Conservation (phyloP, 1,140 invertebrate species). For the Drosophila tsacasi region DNA sequence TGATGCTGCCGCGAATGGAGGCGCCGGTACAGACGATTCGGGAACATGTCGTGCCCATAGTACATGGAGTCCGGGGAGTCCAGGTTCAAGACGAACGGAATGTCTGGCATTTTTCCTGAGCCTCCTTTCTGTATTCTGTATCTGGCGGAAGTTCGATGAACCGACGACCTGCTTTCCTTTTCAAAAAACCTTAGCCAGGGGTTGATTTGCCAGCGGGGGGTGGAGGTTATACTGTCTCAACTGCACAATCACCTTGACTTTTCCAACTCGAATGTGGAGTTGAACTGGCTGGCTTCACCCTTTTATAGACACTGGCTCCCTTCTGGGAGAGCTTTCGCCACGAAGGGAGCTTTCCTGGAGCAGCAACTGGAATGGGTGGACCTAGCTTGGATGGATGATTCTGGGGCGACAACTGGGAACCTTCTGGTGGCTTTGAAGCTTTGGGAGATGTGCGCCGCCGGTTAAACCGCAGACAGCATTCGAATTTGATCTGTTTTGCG, state of each 20-base stretch:
- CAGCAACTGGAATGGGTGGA: conserved; percentile 11
- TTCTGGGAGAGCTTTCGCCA: conserved; percentile 37
- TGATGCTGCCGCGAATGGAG: conserved; percentile 69
- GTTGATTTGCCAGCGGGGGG: conserved; percentile 50
- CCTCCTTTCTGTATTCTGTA: conserved; percentile 47
- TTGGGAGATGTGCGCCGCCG: conserved; percentile 8
- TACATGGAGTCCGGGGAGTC: conserved; percentile 75
- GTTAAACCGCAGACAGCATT: conserved; percentile 41
- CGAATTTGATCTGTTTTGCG: conserved; percentile 11
- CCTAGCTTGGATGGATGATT: conserved; percentile 5
- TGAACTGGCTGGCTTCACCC: conserved; percentile 2
- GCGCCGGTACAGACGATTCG: conserved; percentile 72
- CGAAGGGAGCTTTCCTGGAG: conserved; percentile 46
- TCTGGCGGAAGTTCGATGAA: conserved; percentile 71
- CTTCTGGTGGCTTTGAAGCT: conserved; percentile 53
- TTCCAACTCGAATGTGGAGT: conserved; percentile 68
- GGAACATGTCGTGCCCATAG: conserved; percentile 80
- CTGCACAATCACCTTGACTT: conserved; percentile 41
- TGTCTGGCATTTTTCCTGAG: conserved; percentile 65
- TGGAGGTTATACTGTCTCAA: neutral
- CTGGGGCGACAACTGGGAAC: conserved; percentile 49
- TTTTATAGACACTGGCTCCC: conserved; percentile 54
- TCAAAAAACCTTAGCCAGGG: conserved; percentile 23
- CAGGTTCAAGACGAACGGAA: conserved; percentile 78
- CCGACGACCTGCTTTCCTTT: conserved; percentile 54